These are phyloP conservation scores for Neoaliturus tenellus DNA, from an alignment of 2,888 invertebrate species.

Conservation along the genomic window DNA sequence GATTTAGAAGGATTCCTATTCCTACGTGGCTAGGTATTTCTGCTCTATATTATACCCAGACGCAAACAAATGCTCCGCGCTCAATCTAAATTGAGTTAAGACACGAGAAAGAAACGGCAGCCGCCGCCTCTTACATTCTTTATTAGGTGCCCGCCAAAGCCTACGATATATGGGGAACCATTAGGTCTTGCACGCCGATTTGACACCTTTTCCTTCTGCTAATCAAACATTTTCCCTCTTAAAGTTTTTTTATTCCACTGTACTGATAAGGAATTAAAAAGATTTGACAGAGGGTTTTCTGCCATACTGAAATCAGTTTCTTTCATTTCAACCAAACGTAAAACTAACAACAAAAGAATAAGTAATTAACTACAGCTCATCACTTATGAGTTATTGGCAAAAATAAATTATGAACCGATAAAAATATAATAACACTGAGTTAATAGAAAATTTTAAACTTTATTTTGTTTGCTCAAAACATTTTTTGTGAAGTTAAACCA, in stretches of 20 bases:
- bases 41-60: constrained; percentile 56
- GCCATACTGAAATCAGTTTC: too few species aligned
- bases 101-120: constrained; percentile 54
- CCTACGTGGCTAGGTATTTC: constrained; percentile 54
- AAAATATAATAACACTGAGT: too few species aligned
- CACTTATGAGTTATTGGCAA: too few species aligned
- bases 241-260: neutral
- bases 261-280: too few species aligned
- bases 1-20: constrained; percentile 58
- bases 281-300: too few species aligned
- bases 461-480: too few species aligned
- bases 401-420: too few species aligned
- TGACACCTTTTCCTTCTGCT: constrained; percentile 47
- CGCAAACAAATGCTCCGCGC: constrained; percentile 58
- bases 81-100: constrained; percentile 60
- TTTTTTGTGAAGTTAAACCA: too few species aligned
- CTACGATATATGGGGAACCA: constrained; percentile 47
- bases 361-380: too few species aligned
- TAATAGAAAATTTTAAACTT: too few species aligned
- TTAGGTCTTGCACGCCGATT: constrained; percentile 46
- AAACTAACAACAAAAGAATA: too few species aligned
- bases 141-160: constrained; percentile 54
- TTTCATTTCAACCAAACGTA: too few species aligned
- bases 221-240: neutral
- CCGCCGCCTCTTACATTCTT: constrained; percentile 55